Conservation (phyloP, 1,140 invertebrate genomes). For the Diuraphis noxia region DNA sequence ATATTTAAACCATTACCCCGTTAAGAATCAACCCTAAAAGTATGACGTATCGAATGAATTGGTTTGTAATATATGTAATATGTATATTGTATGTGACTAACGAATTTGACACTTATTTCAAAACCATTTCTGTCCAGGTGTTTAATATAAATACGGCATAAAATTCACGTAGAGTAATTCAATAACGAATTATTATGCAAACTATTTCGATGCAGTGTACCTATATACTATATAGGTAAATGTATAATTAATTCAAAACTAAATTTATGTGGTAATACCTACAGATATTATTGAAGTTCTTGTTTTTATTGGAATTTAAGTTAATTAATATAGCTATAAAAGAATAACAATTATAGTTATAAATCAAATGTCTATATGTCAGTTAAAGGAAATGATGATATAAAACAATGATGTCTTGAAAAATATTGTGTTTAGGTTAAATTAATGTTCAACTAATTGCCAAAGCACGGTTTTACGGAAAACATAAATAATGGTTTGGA, state of each 20-base stretch:
- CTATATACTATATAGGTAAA: too few species aligned
- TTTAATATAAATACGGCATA: neutral
- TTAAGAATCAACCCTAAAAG: neutral
- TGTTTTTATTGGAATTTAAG: neutral
- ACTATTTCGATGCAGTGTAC: neutral
- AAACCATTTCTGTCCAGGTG: constrained; percentile 16
- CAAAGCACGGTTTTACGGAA: neutral
- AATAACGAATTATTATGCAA: neutral
- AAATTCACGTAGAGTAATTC: constrained; percentile 19
- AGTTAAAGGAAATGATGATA: neutral
- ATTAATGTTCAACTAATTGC: neutral
- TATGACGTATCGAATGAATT: neutral
- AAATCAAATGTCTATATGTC: neutral
- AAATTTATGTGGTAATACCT: neutral
- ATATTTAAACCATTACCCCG: neutral
- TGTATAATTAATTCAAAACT: neutral
- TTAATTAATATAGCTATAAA: neutral
- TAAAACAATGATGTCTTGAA: neutral
- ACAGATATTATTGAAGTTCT: neutral
- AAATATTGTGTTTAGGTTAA: neutral
- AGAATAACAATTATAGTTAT: neutral
- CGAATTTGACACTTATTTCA: constrained; percentile 25
- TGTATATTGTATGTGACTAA: neutral
- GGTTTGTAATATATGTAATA: neutral
- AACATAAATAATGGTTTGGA: neutral